phyloP scores from a whole-genome alignment of 2,113 vertebrate species.

The Periophthalmus modestus region DNA sequence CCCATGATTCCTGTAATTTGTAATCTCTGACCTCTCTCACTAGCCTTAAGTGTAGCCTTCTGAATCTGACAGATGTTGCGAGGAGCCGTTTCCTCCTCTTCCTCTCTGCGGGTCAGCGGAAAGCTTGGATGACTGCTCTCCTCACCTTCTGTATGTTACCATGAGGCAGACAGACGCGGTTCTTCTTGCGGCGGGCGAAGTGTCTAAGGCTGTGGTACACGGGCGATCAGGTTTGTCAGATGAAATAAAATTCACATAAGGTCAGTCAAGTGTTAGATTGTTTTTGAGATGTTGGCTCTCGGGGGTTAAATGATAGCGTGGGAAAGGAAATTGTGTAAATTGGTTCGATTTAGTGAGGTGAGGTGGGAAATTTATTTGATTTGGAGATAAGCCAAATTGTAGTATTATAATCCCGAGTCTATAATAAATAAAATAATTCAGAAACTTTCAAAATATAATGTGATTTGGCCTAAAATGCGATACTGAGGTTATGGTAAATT shows the following conservation, averaged over 20 bases:
- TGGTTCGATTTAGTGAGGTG: slow-evolving; percentile 21
- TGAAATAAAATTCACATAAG: slow-evolving; percentile 30
- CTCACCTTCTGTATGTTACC: slow-evolving; percentile 38
- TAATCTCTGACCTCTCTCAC: slow-evolving; percentile 3
- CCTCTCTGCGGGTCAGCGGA: slow-evolving; percentile 38
- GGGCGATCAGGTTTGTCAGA: slow-evolving; percentile 37
- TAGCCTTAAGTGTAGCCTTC: slow-evolving; percentile 37
- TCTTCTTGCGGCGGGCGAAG: slow-evolving; percentile 48
- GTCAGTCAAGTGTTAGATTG: slow-evolving; percentile 30
- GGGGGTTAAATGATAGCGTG: neutral
- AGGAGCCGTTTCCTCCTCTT: slow-evolving; percentile 16
- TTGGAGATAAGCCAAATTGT: neutral
- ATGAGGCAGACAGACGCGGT: slow-evolving; percentile 66
- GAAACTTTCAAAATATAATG: no score
- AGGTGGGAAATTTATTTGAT: no score
- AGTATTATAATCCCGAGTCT: neutral
- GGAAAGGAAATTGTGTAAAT: slow-evolving; percentile 28
- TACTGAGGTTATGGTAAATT: no score
- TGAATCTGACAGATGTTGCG: slow-evolving; percentile 65
- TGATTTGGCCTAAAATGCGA: no score
- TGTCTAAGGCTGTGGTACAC: neutral
- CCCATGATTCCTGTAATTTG: no score
- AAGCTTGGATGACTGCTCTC: slow-evolving; percentile 44
- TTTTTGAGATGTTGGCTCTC: slow-evolving; percentile 19
- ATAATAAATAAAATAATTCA: no score